Conservation (phyloP, 2,113 vertebrate genomes). For the Benitochromis conjunctus region DNA sequence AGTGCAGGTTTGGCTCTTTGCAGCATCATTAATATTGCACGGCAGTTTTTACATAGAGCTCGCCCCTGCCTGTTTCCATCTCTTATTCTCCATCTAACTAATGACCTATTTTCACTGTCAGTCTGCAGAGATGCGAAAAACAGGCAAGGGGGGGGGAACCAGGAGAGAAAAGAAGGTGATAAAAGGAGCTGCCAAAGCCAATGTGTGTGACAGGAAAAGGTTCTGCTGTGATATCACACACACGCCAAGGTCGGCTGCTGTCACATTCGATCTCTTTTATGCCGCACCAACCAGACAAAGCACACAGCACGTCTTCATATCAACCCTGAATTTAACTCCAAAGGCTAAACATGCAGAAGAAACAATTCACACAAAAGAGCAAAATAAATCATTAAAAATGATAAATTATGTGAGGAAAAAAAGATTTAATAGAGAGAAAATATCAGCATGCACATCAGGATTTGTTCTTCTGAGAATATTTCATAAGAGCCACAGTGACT, state of each 20-base stretch:
- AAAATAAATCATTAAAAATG: background rate
- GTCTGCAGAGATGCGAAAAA: conserved; percentile 50
- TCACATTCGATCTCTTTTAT: conserved; percentile 24
- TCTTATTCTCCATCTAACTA: conserved; percentile 56
- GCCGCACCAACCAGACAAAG: background rate
- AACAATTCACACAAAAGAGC: background rate
- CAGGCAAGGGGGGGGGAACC: conserved; percentile 8
- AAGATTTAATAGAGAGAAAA: background rate
- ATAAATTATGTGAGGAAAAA: background rate
- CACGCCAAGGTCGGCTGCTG: conserved; percentile 34
- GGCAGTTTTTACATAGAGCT: conserved; percentile 50
- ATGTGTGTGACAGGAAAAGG: conserved; percentile 41
- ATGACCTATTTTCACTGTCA: conserved; percentile 72
- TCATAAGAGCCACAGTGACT: conserved; percentile 22
- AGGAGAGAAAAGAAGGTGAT: conserved; percentile 14
- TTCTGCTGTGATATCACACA: conserved; percentile 23
- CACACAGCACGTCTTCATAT: background rate
- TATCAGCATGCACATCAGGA: conserved; percentile 50
- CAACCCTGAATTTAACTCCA: background rate
- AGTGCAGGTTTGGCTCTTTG: conserved; percentile 35
- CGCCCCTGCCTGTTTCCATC: conserved; percentile 38
- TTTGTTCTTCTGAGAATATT: conserved; percentile 36
- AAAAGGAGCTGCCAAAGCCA: conserved; percentile 53
- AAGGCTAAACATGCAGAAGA: background rate
- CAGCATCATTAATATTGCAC: conserved; percentile 67